Conservation (phyloP, 2,113 vertebrate genomes). For the Octodon degus region DNA sequence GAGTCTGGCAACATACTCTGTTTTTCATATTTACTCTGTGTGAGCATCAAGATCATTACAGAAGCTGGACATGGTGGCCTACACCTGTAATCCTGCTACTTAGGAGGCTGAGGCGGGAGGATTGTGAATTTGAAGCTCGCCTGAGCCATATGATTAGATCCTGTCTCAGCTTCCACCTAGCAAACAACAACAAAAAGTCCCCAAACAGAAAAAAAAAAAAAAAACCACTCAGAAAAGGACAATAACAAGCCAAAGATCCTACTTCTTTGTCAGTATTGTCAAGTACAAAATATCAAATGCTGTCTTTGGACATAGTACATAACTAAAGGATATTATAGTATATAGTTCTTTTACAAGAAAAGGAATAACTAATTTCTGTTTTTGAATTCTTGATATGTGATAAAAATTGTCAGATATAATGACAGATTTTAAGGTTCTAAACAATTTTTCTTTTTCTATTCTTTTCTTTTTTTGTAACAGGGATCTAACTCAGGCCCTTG, state of each 20-base stretch:
- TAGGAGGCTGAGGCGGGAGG: not conserved
- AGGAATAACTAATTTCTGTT: not conserved
- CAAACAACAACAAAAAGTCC: not conserved
- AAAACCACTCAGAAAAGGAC: not conserved
- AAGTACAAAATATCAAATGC: not conserved
- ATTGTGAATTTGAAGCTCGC: not conserved
- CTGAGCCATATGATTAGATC: not conserved
- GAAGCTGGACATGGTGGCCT: not conserved
- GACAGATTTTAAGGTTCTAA: constrained; percentile 22
- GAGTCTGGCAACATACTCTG: not conserved
- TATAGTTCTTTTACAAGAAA: constrained; percentile 48
- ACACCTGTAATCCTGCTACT: not conserved
- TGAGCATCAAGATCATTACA: not conserved
- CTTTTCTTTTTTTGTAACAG: too few species aligned
- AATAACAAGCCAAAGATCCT: not conserved
- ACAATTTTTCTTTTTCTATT: not conserved
- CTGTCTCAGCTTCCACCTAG: not conserved
- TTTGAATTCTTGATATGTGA: constrained; percentile 40
- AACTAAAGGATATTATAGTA: not conserved
- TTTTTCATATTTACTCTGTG: not conserved
- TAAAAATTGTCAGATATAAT: constrained; percentile 6
- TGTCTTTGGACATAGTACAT: not conserved
- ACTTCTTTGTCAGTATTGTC: not conserved
- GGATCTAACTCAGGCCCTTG: too few species aligned
- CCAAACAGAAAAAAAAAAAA: not conserved